These are phyloP conservation scores for Lycopodina hypogea DNA, from an alignment of 37 sponge, comb jelly and placozoan genomes.

Conservation along the genomic window DNA sequence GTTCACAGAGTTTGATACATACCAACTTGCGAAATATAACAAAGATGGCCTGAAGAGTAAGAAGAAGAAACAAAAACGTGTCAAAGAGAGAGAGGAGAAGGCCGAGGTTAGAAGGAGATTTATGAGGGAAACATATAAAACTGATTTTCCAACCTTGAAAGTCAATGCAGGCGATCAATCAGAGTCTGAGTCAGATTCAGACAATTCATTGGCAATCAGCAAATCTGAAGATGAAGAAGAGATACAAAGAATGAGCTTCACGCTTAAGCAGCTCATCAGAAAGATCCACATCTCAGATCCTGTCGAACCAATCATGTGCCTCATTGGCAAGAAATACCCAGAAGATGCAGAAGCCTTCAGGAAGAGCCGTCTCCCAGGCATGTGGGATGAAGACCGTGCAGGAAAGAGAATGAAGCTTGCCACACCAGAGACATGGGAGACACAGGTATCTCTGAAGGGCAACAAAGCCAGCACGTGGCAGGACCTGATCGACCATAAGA, in stretches of 20 bases:
- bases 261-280: constrained; percentile 97
- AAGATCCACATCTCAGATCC: constrained; percentile 95
- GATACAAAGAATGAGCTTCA: constrained; percentile 80
- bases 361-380: constrained; percentile 80
- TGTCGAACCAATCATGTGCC: constrained; percentile 90
- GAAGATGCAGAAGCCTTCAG: constrained; percentile 88
- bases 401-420: constrained; percentile 97
- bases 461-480: constrained; percentile 94
- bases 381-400: constrained; percentile 91
- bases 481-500: constrained; percentile 88
- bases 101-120: constrained; percentile 23
- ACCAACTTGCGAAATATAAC: constrained; percentile 98
- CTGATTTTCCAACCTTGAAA: background rate
- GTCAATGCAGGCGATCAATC: background rate
- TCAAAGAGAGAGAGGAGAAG: constrained; percentile 21
- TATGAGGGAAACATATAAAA: constrained; percentile 20
- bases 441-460: constrained; percentile 89
- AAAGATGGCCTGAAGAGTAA: constrained; percentile 83
- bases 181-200: background rate
- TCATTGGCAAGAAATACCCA: constrained; percentile 93
- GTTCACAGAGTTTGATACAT: constrained; percentile 90
- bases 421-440: constrained; percentile 98
- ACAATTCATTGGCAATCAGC: constrained; percentile 19
- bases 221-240: constrained; percentile 72
- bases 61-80: constrained; percentile 52